These are phyloP conservation scores for Dasysyrphus albostriatus DNA, from an alignment of 2,888 invertebrate species.

Conservation along the genomic window DNA sequence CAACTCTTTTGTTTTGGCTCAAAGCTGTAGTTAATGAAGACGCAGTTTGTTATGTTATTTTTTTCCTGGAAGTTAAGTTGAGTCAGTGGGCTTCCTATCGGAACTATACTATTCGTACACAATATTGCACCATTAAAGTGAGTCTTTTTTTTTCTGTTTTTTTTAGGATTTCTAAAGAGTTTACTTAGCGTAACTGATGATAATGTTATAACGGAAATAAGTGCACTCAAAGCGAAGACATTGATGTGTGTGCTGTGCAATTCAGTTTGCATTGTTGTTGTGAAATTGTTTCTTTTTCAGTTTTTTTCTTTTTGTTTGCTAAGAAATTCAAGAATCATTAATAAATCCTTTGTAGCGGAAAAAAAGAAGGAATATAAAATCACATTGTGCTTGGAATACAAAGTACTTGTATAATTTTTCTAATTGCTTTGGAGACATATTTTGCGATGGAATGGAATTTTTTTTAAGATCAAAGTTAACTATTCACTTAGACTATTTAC, in stretches of 20 bases:
- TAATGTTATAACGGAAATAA: conserved; percentile 63
- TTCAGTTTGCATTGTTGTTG: conserved; percentile 9
- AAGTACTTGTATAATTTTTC: neutral
- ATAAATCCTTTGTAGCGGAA: conserved; percentile 10
- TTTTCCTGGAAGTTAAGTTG: conserved; percentile 56
- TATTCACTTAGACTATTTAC: neutral
- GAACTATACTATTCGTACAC: conserved; percentile 38
- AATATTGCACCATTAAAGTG: conserved; percentile 30
- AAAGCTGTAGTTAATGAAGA: conserved; percentile 40
- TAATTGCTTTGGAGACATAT: conserved; percentile 16
- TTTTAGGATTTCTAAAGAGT: conserved; percentile 25
- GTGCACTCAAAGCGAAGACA: conserved; percentile 12
- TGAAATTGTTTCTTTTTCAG: neutral
- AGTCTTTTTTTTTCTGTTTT: neutral
- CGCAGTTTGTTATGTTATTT: neutral
- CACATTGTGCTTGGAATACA: neutral
- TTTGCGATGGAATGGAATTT: neutral
- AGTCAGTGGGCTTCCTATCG: conserved; percentile 64
- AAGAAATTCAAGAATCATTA: conserved; percentile 5
- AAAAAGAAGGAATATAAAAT: neutral
- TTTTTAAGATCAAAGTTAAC: neutral
- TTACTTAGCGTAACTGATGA: conserved; percentile 63
- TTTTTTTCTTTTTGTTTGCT: neutral
- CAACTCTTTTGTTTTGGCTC: conserved; percentile 57
- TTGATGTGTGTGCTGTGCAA: conserved; percentile 20